These are phyloP conservation scores for Pyrgus malvae DNA, from an alignment of 2,888 invertebrate species.

Conservation along the genomic window DNA sequence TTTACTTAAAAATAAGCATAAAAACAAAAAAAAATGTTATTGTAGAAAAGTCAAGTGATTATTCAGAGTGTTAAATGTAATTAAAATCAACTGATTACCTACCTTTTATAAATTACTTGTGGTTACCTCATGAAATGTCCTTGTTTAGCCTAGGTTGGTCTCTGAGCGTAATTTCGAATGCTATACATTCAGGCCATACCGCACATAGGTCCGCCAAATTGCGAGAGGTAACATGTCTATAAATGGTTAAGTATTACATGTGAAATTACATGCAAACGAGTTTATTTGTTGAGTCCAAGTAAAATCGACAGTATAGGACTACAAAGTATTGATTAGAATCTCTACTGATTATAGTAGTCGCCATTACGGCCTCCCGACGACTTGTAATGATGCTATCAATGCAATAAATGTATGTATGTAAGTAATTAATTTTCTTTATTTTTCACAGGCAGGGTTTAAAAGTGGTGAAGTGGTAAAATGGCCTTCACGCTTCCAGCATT, in stretches of 20 bases:
- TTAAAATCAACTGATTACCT: neutral
- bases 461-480: no score
- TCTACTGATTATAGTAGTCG: conserved; percentile 4
- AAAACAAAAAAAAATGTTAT: no score
- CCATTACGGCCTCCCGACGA: neutral
- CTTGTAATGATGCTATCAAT: neutral
- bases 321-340: conserved; percentile 21
- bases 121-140: conserved; percentile 20
- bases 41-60: no score
- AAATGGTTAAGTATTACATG: conserved; percentile 26
- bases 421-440: no score
- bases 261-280: conserved; percentile 27
- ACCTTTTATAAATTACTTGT: conserved; percentile 4
- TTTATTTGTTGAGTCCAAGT: conserved; percentile 23
- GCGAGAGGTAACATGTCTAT: conserved; percentile 25
- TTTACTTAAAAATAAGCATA: no score
- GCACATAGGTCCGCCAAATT: conserved; percentile 20
- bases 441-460: no score
- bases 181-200: conserved; percentile 25
- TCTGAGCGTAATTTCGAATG: conserved; percentile 21
- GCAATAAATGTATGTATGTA: no score
- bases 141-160: conserved; percentile 12
- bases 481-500: no score
- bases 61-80: no score
- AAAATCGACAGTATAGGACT: conserved; percentile 13